Evolutionary conservation across 2,113 vertebrate genomes (phyloP), one percentile per base, ranked within the genome.

Genomic region (Percina caprodes): DNA sequence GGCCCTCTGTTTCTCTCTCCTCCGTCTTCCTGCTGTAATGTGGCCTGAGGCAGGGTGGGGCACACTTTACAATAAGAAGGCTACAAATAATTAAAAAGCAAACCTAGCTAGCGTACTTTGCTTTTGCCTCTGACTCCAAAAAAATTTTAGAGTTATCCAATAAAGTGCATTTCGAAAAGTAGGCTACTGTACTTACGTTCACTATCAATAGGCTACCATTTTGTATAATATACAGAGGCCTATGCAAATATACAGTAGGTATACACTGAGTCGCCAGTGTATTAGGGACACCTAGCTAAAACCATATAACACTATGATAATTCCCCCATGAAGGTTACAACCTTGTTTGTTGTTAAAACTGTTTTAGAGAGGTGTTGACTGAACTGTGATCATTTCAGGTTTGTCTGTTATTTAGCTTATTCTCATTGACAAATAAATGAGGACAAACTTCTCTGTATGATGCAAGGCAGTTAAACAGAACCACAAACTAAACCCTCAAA

Each of bases 31-130:
- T 72, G 77, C 75, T 80, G 73, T 80, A 67, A 48, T 80, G 75
- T 80, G 79, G 80, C 70, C 67, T 56, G 61, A 71, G 71, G 79
- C 77, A 83, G 91, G 89, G 90, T 80, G 86, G 85, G 79, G 84
- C 83, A 71, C 18, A 39, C 16, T 80, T 75, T 79, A 75, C 72
- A 58, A 71, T 55, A 69, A 77, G 23, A 11, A 42, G 9, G 39
- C 39, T 39, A 66, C 2, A 74, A 49, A 74, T 78, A 70, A 35
- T 52, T 42, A 61, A 12, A 15, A 18, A 69, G 39, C 14, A 30
- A 48, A 55, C 1, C 48, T 35, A 61, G 24, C 19, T n/a, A 0
- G 19, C 16, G 0, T 1, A 19, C 18, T 52, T 13, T 16, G 55
- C n/a, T 46, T 45, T 26, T 60, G 33, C 26, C 15, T 11, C 3